These are phyloP conservation scores for Sebastes itinus DNA, from an alignment of 2,797 vertebrate genomes.

Conservation along the genomic window DNA sequence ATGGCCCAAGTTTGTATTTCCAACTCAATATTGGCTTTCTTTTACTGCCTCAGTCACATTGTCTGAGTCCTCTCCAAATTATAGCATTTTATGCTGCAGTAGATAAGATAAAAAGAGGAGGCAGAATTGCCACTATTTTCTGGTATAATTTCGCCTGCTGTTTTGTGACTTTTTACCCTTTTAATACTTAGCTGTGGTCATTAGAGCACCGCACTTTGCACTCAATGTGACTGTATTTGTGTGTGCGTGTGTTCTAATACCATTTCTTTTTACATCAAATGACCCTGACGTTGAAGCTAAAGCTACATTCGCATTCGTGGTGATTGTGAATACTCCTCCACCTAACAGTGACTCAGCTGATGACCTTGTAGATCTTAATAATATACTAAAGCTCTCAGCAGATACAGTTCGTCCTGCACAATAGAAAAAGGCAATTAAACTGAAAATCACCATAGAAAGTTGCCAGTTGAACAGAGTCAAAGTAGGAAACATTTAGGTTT, in stretches of 20 bases:
- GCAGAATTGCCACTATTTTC: neutral
- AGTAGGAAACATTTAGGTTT: neutral
- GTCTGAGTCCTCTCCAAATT: neutral
- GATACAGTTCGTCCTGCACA: neutral
- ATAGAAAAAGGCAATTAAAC: neutral
- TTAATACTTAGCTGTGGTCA: neutral
- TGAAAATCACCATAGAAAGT: neutral
- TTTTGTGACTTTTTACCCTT: neutral
- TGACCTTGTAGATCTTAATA: constrained; percentile 4
- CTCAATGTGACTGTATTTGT: neutral
- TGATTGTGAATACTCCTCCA: neutral
- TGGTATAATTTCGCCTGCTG: neutral
- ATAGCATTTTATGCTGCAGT: neutral
- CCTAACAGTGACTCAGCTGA: neutral
- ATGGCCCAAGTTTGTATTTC: constrained; percentile 9
- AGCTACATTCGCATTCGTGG: neutral
- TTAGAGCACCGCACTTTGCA: neutral
- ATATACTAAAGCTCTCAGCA: neutral
- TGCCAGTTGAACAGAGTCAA: neutral
- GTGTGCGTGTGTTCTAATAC: neutral
- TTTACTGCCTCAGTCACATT: neutral
- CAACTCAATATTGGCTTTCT: neutral
- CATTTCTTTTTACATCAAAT: neutral
- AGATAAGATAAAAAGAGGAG: neutral
- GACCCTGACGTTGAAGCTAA: neutral